These are phyloP conservation scores for Diadegma fenestrale DNA, from an alignment of 2,888 invertebrate genomes.

Conservation along the genomic window DNA sequence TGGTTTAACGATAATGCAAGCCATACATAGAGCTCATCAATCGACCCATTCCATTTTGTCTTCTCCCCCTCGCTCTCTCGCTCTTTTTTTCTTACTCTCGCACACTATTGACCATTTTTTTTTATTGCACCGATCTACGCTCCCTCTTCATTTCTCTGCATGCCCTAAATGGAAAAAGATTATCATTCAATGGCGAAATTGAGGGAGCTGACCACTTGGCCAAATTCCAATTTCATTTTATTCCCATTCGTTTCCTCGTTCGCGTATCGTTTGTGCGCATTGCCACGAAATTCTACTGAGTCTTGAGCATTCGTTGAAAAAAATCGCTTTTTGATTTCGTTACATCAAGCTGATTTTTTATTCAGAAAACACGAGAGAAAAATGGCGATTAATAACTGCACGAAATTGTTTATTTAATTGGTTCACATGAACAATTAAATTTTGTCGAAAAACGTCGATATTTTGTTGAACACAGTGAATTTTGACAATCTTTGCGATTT, in stretches of 20 bases:
- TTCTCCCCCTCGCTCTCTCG: neutral
- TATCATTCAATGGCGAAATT: neutral
- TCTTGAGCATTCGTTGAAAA: neutral
- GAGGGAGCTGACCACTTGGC: neutral
- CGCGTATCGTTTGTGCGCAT: neutral
- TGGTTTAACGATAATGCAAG: neutral
- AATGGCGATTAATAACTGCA: no score
- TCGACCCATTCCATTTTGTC: neutral
- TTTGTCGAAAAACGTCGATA: no score
- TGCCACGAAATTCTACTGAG: neutral
- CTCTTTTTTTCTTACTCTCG: no score
- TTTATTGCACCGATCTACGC: neutral
- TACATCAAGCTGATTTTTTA: neutral
- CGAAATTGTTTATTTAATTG: no score
- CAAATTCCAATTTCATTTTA: neutral
- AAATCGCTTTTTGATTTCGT: neutral
- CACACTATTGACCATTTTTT: neutral
- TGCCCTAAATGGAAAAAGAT: neutral
- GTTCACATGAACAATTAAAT: no score
- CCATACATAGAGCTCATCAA: neutral
- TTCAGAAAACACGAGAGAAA: no score
- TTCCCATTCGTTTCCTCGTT: neutral
- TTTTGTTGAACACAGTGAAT: no score
- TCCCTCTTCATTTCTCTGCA: neutral
- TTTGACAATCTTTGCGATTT: no score